Base-by-base conservation (phyloP, 2,888 invertebrate species). In the Villa cingulata region DNA sequence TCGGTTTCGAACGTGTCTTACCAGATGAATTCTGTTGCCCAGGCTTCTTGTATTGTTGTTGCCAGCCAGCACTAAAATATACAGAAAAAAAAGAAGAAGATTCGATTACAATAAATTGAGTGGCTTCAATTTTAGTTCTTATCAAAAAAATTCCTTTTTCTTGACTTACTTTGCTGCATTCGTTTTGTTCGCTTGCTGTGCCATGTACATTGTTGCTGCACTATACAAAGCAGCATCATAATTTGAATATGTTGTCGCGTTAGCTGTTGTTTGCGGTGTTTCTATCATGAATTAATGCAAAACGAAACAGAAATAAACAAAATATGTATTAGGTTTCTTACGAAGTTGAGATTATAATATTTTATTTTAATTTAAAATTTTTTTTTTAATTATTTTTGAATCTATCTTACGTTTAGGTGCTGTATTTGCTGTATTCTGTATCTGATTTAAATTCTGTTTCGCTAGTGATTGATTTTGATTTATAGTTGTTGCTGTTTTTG, bases 221-320 rank as follows among this genome's bases (percentile, higher is more conserved):
- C 88, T 91, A 74, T 94, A 95, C 57, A 95, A 78, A 58, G 94
- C 94, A 57, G 91, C 86, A 75, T 94, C 91, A 73, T 92, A 94
- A 64, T 89, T 90, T 62, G 86, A 81, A 73, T 82, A 85, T 56
- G 76, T 75, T 59, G 79, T 80, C 65, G 80, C 76, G 62, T 80
- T 78, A 61, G 81, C 71, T 60, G 75, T 74, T 65, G 73, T 68
- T 53, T 65, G 66, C 32, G 54, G 64, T 3, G 59, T 54, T 46
- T 56, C 56, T 48, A 46, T n/a, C n/a, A n/a, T 7, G 23, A 23
- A 23, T 6, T 23, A 23, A 23, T 23, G 4, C 20, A 10, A 19
- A 41, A 45, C 12, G 17, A 44, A 36, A 42, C 42, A 20, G 12
- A 41, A 48, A 17, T 32, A 41, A 29, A 44, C 12, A 43, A 23